A percentile compares a stretch with the other conserved stretches of the same genome.
These are phyloP conservation scores for Neosalanx taihuensis DNA, from an alignment of 2,797 vertebrate species.

Conservation along the genomic window DNA sequence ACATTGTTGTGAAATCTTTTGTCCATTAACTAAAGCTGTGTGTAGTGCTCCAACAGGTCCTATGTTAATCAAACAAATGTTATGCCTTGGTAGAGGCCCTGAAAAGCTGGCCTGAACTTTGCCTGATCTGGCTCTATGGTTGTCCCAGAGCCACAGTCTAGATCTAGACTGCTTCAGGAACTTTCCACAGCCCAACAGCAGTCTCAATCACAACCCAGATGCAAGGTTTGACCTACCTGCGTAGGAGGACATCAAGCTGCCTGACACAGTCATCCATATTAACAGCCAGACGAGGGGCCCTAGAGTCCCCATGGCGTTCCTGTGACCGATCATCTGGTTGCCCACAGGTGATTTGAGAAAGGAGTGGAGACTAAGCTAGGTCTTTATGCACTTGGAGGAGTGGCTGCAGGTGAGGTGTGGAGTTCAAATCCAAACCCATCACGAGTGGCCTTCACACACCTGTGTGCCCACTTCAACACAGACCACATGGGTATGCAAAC, in stretches of 20 bases:
- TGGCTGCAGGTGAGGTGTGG: constrained; percentile 24
- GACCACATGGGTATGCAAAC: no score
- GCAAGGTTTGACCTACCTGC: constrained; percentile 49
- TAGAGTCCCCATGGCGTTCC: constrained; percentile 44
- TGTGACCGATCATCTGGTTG: constrained; percentile 35
- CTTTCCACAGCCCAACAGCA: neutral
- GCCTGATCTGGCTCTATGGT: constrained; percentile 14
- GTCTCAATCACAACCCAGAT: neutral
- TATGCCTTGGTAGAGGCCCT: constrained; percentile 17
- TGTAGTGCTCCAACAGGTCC: constrained; percentile 2
- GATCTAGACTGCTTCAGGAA: neutral
- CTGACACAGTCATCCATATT: constrained; percentile 52
- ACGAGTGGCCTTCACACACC: constrained; percentile 7
- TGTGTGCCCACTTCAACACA: neutral
- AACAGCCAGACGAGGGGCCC: constrained; percentile 40
- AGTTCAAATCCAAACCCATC: constrained; percentile 18
- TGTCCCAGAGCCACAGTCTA: constrained; percentile 4
- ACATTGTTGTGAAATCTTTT: constrained; percentile 5
- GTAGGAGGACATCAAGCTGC: constrained; percentile 36
- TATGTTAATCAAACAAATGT: constrained; percentile 28
- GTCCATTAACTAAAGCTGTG: constrained; percentile 9
- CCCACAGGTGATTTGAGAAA: constrained; percentile 40
- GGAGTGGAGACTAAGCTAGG: constrained; percentile 22
- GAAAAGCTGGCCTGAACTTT: constrained; percentile 17
- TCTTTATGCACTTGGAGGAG: constrained; percentile 65